Base-by-base conservation (phyloP, 2,113 vertebrate species). In the Martes martes region DNA sequence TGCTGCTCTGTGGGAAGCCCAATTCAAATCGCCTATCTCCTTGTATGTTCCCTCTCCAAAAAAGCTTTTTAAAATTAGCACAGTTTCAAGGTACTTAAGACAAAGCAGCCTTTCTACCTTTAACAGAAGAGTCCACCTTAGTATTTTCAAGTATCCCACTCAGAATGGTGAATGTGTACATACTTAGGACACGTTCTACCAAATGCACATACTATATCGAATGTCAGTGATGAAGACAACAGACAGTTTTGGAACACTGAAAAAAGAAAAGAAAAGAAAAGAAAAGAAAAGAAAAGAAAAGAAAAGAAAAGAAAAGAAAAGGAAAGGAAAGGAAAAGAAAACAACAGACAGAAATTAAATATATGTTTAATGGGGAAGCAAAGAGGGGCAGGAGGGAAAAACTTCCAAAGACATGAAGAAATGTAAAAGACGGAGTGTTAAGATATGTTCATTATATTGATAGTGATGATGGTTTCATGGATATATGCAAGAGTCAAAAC, bases 101-200 rank as follows among this genome's bases (percentile, higher is more conserved):
- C 24, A 93, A 98, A 96, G 47, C 47, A 89, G 7, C n/a, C 8
- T 81, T 97, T 45, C 33, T 80, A 76, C 80, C 19, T 76, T 74
- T 57, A 73, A 69, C 18, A 47, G 33, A 78, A 55, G 73, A 18
- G 5, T 55, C 21, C 4, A 14, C 69, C 89, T 85, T 33, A 79
- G 4, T 74, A 26, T 67, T 81, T 81, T 39, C 18, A 86, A 86
- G 28, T 89, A 82, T 21, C 50, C 11, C 19, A 59, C 5, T 55
- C 45, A 82, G 28, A 88, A 47, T 50, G 21, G 31, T 89, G n/a
- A 91, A 39, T 55, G 73, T 57, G 23, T 47, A 85, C 28, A 7
- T 13, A 39, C 13, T 52, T 92, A 10, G 13, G 1, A 81, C 11
- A 55, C 2, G n/a, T 8, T 31, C 36, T 4, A 87, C 16, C 50